A percentile compares a stretch with the other conserved stretches of the same genome.
These are phyloP conservation scores for Leptothorax acervorum DNA, from an alignment of 2,888 invertebrate species.

Conservation along the genomic window DNA sequence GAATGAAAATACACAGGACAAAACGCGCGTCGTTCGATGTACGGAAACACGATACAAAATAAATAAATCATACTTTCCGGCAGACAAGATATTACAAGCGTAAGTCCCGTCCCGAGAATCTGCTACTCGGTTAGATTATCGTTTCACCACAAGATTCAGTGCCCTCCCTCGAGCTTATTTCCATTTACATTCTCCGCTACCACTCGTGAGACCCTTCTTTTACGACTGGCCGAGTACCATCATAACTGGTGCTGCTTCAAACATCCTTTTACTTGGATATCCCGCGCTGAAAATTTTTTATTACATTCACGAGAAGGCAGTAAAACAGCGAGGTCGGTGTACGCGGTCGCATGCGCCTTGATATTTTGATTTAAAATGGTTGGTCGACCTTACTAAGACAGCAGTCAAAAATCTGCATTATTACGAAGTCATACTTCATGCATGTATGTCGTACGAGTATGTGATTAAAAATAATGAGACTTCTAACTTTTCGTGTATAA, in stretches of 20 bases:
- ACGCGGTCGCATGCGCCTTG: neutral
- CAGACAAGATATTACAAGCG: constrained; percentile 28
- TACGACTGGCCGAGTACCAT: constrained; percentile 42
- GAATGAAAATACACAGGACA: neutral
- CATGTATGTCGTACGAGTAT: neutral
- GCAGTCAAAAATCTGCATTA: constrained; percentile 6
- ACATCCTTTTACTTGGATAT: constrained; percentile 50
- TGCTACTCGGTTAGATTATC: constrained; percentile 59
- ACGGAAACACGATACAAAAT: constrained; percentile 22
- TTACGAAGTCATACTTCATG: neutral
- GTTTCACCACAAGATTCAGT: constrained; percentile 52
- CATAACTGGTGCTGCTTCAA: constrained; percentile 42
- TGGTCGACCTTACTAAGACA: neutral
- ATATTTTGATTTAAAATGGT: constrained; percentile 18
- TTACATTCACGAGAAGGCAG: constrained; percentile 37
- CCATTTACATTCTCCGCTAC: constrained; percentile 57
- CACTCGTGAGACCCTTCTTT: constrained; percentile 25
- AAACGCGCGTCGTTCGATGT: neutral
- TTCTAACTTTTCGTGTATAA: neutral
- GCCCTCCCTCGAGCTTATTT: constrained; percentile 53
- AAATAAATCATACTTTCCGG: constrained; percentile 47
- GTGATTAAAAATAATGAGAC: neutral
- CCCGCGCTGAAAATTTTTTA: constrained; percentile 53
- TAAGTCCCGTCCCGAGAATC: constrained; percentile 38
- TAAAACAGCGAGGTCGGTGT: constrained; percentile 21